phyloP scores from a whole-genome alignment of 2,888 invertebrate species.

The Nephrotoma appendiculata region DNA sequence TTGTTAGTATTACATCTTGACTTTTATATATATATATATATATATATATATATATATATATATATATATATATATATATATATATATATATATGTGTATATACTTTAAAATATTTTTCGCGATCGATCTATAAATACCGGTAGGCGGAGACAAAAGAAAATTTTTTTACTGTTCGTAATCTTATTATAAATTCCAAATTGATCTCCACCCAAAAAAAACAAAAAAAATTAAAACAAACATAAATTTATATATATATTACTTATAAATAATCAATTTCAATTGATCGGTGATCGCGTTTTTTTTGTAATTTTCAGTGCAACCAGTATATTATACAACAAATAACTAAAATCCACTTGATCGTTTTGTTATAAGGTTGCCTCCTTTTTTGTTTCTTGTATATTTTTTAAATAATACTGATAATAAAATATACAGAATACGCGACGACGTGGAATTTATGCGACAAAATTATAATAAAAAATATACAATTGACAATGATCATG shows the following conservation, averaged over 20 bases:
- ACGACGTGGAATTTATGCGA: conserved; percentile 4
- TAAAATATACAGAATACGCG: background rate
- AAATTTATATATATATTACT: background rate
- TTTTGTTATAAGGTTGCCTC: background rate
- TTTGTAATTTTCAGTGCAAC: background rate
- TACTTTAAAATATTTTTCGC: background rate
- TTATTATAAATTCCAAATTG: background rate
- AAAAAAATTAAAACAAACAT: background rate
- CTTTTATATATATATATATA: background rate
- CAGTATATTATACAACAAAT: background rate
- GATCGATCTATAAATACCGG: background rate
- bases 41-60: background rate
- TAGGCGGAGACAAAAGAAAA: conserved; percentile 3
- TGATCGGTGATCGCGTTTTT: background rate
- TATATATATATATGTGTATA: background rate
- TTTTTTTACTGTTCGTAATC: background rate
- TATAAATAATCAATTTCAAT: conserved; percentile 1
- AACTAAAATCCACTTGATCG: conserved; percentile 1
- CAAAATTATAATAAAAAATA: background rate
- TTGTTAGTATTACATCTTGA: no score
- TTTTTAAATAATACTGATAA: background rate
- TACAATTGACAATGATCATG: conserved; percentile 1
- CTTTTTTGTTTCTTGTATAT: background rate
- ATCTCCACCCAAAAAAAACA: background rate
- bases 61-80: background rate